Evolutionary conservation across 2,113 vertebrate genomes (phyloP), one percentile per base, ranked within the genome.

Genomic region (Thomomys bottae): DNA sequence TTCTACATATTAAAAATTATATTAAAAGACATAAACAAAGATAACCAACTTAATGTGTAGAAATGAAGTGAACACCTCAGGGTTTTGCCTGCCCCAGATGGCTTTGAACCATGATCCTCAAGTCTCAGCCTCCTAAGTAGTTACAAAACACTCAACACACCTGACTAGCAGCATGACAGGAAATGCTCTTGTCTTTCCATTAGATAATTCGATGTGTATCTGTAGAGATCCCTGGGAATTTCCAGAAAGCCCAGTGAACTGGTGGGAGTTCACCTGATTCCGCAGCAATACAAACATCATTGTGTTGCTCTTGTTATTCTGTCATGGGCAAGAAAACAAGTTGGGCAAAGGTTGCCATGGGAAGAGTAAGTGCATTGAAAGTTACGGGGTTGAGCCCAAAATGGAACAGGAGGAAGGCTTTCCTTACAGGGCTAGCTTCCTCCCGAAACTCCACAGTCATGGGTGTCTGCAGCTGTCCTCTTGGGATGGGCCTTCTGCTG

Each of bases 101-200:
- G 49, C 49, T 54, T 17, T 54, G 14, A 54, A 54, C 12, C 49
- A 54, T 17, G 15, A 54, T 54, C 49, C 49, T 54, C 18, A 54
- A 17, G 14, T 54, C 49, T 54, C 49, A 54, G 14, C 49, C 17
- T 54, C 15, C 49, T 54, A 15, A 12, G 15, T 54, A 54, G 49
- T 15, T 54, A 54, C 14, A 15, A 54, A 54, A 54, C 49, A 54
- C 4, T 54, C 17, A 9, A 49, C 82, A 9, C 40, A 99, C 98
- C 98, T 98, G 80, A 98, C 96, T 66, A 99, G 97, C 78, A 99
- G 40, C 96, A 98, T 90, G 95, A 99, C 64, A 9, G 98, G 98
- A 96, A 99, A 98, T 0, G 95, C 40, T 36, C 91, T 97, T 28
- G 61, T 64, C 8, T 30, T 17, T 0, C 96, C 96, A 12, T 78